Conservation (phyloP, 2,113 vertebrate species). For the Prolemur simus region DNA sequence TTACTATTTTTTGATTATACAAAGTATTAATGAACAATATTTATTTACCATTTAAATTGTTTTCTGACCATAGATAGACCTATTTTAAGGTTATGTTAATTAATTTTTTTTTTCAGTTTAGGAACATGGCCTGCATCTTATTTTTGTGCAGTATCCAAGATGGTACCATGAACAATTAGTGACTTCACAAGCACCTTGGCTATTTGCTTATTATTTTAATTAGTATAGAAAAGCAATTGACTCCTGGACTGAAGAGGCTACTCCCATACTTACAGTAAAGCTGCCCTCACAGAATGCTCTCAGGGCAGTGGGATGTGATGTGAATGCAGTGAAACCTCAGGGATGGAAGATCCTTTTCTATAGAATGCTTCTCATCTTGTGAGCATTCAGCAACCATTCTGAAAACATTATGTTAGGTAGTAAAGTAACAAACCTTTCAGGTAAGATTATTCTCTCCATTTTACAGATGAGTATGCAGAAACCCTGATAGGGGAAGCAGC, state of each 20-base stretch:
- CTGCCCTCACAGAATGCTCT: not conserved
- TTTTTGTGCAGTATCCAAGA: not conserved
- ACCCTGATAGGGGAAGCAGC: not conserved
- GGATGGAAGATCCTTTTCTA: not conserved
- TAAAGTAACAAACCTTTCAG: not conserved
- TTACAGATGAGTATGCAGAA: not conserved
- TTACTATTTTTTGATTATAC: not conserved
- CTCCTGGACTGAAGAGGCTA: not conserved
- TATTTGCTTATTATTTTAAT: constrained; percentile 5
- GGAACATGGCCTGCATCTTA: not conserved
- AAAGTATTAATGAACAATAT: not conserved
- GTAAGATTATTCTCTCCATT: not conserved
- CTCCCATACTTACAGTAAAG: not conserved
- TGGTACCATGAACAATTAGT: not conserved
- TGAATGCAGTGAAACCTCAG: not conserved
- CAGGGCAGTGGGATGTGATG: not conserved
- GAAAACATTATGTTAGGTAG: not conserved
- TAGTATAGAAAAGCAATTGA: not conserved
- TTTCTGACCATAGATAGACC: not conserved
- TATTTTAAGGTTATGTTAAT: not conserved
- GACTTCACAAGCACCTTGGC: not conserved
- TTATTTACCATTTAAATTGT: constrained; percentile 15
- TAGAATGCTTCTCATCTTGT: not conserved
- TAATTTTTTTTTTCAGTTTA: not conserved
- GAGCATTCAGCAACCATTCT: not conserved